Percentiles rank a stretch among this genome's conserved stretches.
Conservation (phyloP, 2,888 invertebrate genomes). For the Beris morrisii region DNA sequence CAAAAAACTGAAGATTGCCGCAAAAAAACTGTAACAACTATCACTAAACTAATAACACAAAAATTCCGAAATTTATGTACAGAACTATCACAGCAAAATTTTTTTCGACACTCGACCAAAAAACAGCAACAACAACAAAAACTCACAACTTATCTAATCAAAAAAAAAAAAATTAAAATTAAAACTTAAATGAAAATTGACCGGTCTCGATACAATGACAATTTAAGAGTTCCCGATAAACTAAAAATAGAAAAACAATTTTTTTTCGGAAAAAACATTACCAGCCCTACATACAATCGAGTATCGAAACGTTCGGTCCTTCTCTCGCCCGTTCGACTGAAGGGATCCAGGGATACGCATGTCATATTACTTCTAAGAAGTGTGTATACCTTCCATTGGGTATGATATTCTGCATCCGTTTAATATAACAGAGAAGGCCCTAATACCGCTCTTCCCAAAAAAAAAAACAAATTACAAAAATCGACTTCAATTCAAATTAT, state of each 20-base stretch:
- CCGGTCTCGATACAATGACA: slow-evolving; percentile 5
- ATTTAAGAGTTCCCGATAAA: slow-evolving; percentile 50
- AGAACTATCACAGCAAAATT: neutral
- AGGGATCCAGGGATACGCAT: too few species aligned
- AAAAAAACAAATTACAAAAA: too few species aligned
- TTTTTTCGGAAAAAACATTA: slow-evolving; percentile 18
- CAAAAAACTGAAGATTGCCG: too few species aligned
- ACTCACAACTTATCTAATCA: neutral
- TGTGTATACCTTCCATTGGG: slow-evolving; percentile 14
- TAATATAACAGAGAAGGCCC: slow-evolving; percentile 2
- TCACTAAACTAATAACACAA: too few species aligned
- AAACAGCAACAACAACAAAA: too few species aligned
- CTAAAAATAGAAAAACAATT: slow-evolving; percentile 51
- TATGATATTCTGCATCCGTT: slow-evolving; percentile 25
- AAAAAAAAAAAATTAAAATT: slow-evolving; percentile 2
- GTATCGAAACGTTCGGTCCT: slow-evolving; percentile 8
- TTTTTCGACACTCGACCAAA: too few species aligned
- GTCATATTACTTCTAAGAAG: slow-evolving; percentile 2
- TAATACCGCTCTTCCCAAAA: neutral
- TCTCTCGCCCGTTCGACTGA: neutral
- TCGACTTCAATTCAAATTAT: slow-evolving; percentile 19
- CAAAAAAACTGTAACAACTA: too few species aligned
- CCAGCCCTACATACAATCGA: slow-evolving; percentile 5
- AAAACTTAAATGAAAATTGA: neutral
- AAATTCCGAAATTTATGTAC: neutral